Base-by-base conservation (phyloP, 2,797 vertebrate species). In the Propithecus deckenii region DNA sequence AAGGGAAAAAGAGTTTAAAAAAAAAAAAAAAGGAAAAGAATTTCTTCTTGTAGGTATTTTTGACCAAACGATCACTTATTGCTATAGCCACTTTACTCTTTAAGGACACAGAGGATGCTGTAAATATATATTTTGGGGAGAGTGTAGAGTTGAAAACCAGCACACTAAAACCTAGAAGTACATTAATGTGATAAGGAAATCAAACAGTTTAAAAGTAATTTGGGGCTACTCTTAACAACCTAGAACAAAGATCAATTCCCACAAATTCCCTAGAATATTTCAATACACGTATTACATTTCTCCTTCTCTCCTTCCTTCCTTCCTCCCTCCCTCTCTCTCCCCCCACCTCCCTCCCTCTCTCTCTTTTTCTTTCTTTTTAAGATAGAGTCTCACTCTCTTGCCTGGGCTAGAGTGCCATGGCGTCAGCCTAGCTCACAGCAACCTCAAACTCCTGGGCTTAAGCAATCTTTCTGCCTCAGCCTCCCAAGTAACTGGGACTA, bases 201-300 rank as follows among this genome's bases (percentile, higher is more conserved):
- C 30, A 87, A 91, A 90, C 48, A 88, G 23, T 57, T 83, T 63
- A 69, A 89, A 86, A 92, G 48, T 89, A 80, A 91, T 59, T 5
- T 90, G 30, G 35, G 50, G 38, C 30, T 93, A 7, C 10, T 93
- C 25, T 83, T 83, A 96, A 94, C 50, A 93, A 96, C 9, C 25
- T 65, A n/a, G 17, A 15, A 48, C 35, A 91, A 93, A 89, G 46
- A 95, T 84, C 5, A 91, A 67, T 67, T 89, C 20, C 15, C 25
- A 8, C 7, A 92, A 92, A 87, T 52, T 89, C 25, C 41, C 65
- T 72, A 76, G 55, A 90, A 83, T 75, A 96, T 20, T 65, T 83
- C 17, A 93, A 86, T 79, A 81, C 8, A 71, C 63, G 1, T 52
- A 50, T 71, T 88, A 57, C 23, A 92, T 38, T 88, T 88, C 46